Evolutionary conservation across 2,888 invertebrate species (phyloP).

Genomic region (Eupithecia subfuscata): DNA sequence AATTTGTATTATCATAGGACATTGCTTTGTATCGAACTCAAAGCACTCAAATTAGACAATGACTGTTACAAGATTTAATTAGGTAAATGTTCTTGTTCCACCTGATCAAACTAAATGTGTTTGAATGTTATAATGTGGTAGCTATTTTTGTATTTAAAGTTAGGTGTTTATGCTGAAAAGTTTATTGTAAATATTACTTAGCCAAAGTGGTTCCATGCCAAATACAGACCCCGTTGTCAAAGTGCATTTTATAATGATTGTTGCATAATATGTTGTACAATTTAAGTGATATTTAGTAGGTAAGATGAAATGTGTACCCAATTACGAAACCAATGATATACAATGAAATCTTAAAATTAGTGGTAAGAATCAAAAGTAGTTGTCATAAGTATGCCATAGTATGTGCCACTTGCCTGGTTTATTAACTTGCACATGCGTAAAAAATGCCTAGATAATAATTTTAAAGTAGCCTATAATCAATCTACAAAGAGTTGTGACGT

Average conservation of each 20-base stretch:
- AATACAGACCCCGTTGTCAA: conserved; percentile 32
- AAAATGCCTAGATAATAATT: background rate
- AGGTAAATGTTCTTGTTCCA: background rate
- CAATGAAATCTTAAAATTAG: background rate
- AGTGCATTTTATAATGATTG: conserved; percentile 14
- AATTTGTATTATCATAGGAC: background rate
- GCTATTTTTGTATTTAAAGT: conserved; percentile 13
- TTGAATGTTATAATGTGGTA: conserved; percentile 7
- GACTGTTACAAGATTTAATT: background rate
- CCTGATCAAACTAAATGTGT: background rate
- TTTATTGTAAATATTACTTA: conserved; percentile 24
- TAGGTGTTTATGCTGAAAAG: conserved; percentile 3
- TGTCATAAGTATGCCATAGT: background rate
- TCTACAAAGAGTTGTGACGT: conserved; percentile 19
- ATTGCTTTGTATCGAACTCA: background rate
- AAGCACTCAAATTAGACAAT: background rate
- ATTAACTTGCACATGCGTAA: background rate
- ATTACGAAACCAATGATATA: background rate
- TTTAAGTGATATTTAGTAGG: conserved; percentile 8
- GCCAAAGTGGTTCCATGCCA: conserved; percentile 47
- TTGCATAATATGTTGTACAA: conserved; percentile 9
- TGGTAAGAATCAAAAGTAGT: background rate
- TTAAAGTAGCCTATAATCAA: background rate
- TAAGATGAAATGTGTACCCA: conserved; percentile 8
- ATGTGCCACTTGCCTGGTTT: background rate